These are phyloP conservation scores for Cheilosia impressa DNA, from an alignment of 2,888 invertebrate genomes.

Conservation along the genomic window DNA sequence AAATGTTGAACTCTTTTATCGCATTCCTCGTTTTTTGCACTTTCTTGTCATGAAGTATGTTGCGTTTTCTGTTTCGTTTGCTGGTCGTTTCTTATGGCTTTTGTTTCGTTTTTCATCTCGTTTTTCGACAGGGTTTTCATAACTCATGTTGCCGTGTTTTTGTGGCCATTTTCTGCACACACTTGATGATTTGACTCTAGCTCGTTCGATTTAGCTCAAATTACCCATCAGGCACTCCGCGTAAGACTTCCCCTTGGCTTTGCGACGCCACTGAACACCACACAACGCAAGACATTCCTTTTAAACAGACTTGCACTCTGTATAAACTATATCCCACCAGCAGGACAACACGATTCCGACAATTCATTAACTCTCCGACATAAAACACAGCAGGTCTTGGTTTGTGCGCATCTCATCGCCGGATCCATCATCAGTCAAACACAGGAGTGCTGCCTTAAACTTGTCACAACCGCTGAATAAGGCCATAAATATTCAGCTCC, in stretches of 20 bases:
- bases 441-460: constrained; percentile 64
- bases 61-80: no score
- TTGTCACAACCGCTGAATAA: constrained; percentile 68
- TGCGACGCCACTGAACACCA: constrained; percentile 1
- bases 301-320: constrained; percentile 21
- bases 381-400: constrained; percentile 19
- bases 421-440: constrained; percentile 71
- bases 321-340: constrained; percentile 33
- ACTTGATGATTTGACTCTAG: no score
- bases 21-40: no score
- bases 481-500: constrained; percentile 67
- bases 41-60: no score
- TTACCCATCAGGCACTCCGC: not conserved
- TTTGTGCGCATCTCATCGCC: constrained; percentile 38
- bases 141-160: no score
- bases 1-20: no score
- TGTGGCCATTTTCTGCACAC: no score
- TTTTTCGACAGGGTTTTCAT: no score
- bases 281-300: not conserved
- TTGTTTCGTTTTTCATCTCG: no score
- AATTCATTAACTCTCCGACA: constrained; percentile 59
- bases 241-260: not conserved
- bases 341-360: constrained; percentile 41
- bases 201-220: not conserved
- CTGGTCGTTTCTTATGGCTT: no score